phyloP scores from a whole-genome alignment of 2,113 vertebrate species.

The Equus quagga region DNA sequence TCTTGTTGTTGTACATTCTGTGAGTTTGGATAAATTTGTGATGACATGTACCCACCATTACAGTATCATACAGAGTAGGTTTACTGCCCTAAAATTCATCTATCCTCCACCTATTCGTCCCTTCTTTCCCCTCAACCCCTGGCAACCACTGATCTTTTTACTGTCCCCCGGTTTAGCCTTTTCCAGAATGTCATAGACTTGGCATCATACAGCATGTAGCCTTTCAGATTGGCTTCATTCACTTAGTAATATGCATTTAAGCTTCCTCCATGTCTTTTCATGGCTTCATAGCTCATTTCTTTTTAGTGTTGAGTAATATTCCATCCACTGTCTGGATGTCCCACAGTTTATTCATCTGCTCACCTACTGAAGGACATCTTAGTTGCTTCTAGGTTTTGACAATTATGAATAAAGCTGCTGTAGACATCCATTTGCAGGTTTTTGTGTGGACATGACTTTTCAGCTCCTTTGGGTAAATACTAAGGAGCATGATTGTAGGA shows the following conservation, averaged over 20 bases:
- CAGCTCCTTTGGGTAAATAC: neutral
- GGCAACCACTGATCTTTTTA: neutral
- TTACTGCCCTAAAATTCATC: neutral
- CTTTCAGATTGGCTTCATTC: neutral
- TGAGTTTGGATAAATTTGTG: neutral
- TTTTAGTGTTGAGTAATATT: neutral
- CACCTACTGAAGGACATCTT: neutral
- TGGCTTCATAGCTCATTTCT: neutral
- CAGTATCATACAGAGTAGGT: neutral
- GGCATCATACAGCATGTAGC: neutral
- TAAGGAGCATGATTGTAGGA: neutral
- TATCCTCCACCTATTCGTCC: neutral
- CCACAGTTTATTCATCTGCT: neutral
- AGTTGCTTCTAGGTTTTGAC: neutral
- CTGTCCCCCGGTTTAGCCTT: neutral
- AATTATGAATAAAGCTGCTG: neutral
- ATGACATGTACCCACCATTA: neutral
- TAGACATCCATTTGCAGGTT: neutral
- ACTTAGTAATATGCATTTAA: neutral
- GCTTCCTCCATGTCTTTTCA: neutral
- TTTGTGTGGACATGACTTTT: neutral
- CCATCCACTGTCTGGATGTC: neutral
- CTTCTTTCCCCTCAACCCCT: neutral
- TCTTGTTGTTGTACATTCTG: neutral
- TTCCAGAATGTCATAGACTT: neutral